Base-by-base conservation (phyloP, 2,888 invertebrate genomes). In the Pinctada fucata region DNA sequence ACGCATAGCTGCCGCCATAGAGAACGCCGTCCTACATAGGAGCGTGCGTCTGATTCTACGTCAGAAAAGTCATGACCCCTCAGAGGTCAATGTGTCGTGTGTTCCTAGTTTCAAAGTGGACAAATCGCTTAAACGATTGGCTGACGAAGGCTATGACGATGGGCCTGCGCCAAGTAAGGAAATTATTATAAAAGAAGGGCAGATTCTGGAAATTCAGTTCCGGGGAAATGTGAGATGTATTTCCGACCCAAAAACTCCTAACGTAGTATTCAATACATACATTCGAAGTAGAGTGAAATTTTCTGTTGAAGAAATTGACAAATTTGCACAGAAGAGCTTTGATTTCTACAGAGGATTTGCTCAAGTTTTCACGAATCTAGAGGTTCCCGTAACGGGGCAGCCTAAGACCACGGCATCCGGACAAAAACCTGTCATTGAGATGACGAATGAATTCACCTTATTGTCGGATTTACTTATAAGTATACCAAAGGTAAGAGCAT, bases 301-400 rank as follows among this genome's bases (percentile, higher is more conserved):
- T 64, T 68, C 73, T 45, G 88, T 90, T 8, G 78, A 73, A 6
- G 90, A 90, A 79, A 82, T 88, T 2, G 91, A 91, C 73, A 83
- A 82, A 63, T 91, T 88, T 81, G 91, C 91, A 1, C 91, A 91
- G 82, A 91, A 90, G 75, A 85, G 88, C 47, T 84, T 91, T 52
- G 84, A 86, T 72, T 86, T 87, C 63, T 91, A 89, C 81, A 78
- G 91, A 63, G 91, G 91, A 4, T 91, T 91, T 75, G 87, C 84
- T 47, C 90, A 90, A 80, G 48, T 91, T n/a, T 89, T 80, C 78
- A 88, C 89, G 2, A 82, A 82, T 63, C 84, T 82, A 13, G 45
- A 85, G 31, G 85, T 88, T 10, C 83, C 85, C 4, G 78, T 74
- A 49, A 78, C 81, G 5, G 70, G 81, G 0, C 78, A 76, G 4